A percentile compares a stretch with the other conserved stretches of the same genome.
Conservation (phyloP, 92 coral and sea anemone genomes). For the Palythoa caribaeorum region DNA sequence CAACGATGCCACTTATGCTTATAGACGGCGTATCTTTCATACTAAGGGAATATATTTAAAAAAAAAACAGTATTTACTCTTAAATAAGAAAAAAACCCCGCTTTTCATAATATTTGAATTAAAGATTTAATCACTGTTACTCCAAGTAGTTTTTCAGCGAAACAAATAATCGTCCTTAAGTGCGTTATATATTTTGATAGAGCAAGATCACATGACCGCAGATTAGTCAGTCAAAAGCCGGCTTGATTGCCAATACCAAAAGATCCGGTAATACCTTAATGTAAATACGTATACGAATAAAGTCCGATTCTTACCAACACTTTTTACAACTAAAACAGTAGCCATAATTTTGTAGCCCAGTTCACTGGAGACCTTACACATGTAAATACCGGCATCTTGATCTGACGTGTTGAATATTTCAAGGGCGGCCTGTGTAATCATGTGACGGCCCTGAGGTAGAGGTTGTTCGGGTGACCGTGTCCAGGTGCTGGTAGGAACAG, state of each 20-base stretch:
- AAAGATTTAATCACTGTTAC: no score
- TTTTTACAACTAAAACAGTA: slow-evolving; percentile 18
- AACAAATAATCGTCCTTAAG: no score
- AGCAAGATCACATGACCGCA: neutral
- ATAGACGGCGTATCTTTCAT: no score
- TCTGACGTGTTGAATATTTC: slow-evolving; percentile 14
- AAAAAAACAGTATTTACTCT: no score
- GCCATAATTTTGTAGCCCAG: slow-evolving; percentile 38
- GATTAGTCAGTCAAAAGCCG: neutral
- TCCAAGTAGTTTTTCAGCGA: no score
- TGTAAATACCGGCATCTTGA: slow-evolving; percentile 49
- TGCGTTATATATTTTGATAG: neutral
- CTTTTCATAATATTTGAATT: no score
- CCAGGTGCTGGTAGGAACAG: slow-evolving; percentile 51
- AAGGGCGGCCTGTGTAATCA: slow-evolving; percentile 9
- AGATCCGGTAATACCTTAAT: neutral
- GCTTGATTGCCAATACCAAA: neutral
- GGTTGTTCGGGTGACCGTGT: slow-evolving; percentile 31
- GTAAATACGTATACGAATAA: neutral
- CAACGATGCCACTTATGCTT: no score
- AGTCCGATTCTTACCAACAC: slow-evolving; percentile 32
- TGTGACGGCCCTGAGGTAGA: slow-evolving; percentile 48
- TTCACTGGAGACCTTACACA: slow-evolving; percentile 41
- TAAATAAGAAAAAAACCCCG: no score
- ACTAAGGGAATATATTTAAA: no score